A percentile compares a stretch with the other conserved stretches of the same genome.
Evolutionary conservation across 2,888 invertebrate species (phyloP).

Genomic region (Lasioglossum morio): DNA sequence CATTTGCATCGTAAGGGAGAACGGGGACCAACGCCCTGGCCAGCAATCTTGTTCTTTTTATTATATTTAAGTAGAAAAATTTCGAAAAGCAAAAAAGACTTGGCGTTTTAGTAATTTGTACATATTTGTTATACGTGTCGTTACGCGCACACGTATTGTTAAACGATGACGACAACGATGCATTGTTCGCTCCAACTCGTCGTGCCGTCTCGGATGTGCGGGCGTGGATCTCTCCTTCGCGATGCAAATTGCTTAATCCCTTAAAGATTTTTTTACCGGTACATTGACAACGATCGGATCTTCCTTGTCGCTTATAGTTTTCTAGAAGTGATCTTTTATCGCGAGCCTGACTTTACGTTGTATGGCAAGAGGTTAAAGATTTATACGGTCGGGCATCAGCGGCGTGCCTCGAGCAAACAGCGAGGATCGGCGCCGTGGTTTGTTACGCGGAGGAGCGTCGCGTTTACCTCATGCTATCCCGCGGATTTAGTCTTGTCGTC

Average conservation of each 20-base stretch:
- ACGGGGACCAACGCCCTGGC: too few species aligned
- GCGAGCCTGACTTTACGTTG: not conserved
- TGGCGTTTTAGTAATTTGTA: not conserved
- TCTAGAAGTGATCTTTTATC: not conserved
- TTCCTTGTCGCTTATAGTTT: not conserved
- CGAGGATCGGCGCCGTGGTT: not conserved
- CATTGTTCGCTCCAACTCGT: not conserved
- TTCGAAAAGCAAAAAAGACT: conserved; percentile 1
- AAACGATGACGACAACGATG: not conserved
- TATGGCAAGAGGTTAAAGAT: not conserved
- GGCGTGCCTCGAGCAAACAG: conserved; percentile 1
- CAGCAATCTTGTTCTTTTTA: not conserved
- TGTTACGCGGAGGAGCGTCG: not conserved
- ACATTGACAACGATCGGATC: not conserved
- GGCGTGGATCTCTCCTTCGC: not conserved
- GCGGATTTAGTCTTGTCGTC: not conserved
- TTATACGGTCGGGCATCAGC: not conserved
- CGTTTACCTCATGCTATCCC: conserved; percentile 5
- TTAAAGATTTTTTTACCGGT: not conserved
- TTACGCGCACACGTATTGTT: not conserved
- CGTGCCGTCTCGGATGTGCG: not conserved
- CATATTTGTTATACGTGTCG: not conserved
- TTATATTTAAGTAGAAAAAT: conserved; percentile 6
- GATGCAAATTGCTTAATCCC: not conserved
- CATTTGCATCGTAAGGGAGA: not conserved